Evolutionary conservation across 1,140 invertebrate genomes (phyloP), one percentile per base, ranked within the genome.

Genomic region (Chrysoperla carnea): DNA sequence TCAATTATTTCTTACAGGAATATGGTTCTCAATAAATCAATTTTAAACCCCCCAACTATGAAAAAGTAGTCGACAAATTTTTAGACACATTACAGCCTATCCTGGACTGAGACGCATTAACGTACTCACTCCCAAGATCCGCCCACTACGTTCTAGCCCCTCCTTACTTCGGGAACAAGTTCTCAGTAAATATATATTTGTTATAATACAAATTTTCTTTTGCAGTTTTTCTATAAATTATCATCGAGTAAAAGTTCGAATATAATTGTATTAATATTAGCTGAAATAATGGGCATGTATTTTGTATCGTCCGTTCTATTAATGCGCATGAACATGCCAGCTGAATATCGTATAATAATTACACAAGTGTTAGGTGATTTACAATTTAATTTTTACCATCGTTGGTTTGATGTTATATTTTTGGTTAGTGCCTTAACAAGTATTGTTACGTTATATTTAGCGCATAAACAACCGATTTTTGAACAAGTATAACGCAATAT

Each of bases 351-450:
- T 17, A 82, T 81, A 35, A 99, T 99, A 46, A 95, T 99, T 44
- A 98, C 94, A 0, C 85, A 98, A 72, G 94, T 99, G 0, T 64
- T 99, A 0, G 95, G 95, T 6, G 93, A 97, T 60, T 64, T 99
- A 42, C 93, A 99, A 61, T 99, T 99, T 55, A 97, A 93, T 60
- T 99, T 99, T 70, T 99, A 99, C 61, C 96, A 99, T 65, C 76
- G 96, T 39, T 99, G 96, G 96, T 99, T 99, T 66, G 96, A 99
- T 67, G 93, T 99, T 1, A 99, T 99, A 61, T 99, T 99, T 63
- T 72, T 99, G 39, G 82, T 99, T 27, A 95, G 90, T 53, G 95
- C 95, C 1, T 61, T 99, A 36, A 88, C 89, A 14, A 96, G 90
- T 47, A 95, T 99, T 57, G 78, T 84, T 46, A 95, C 98, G 53